Evolutionary conservation across 1,140 invertebrate genomes (phyloP).

Genomic region (Cecropterus lyciades): DNA sequence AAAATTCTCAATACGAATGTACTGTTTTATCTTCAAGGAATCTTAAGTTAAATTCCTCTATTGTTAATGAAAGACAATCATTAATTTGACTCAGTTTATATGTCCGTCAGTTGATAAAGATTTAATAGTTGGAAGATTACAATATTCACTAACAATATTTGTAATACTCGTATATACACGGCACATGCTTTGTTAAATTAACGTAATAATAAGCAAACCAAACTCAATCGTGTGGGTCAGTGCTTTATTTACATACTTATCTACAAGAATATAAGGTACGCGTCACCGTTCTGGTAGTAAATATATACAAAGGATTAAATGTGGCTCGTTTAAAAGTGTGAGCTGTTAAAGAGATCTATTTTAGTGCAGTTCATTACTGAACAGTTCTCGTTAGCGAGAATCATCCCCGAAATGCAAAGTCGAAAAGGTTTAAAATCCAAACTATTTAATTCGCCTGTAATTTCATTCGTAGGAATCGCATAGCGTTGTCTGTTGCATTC

Average conservation of each 20-base stretch:
- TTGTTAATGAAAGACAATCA: no score
- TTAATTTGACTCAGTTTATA: no score
- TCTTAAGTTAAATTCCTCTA: no score
- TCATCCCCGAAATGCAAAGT: conserved; percentile 27
- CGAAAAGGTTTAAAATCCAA: conserved; percentile 17
- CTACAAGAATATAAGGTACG: conserved; percentile 72
- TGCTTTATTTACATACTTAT: conserved; percentile 79
- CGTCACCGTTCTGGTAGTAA: conserved; percentile 50
- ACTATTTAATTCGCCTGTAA: conserved; percentile 23
- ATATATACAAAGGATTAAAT: conserved; percentile 29
- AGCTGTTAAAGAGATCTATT: conserved; percentile 9
- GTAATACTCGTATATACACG: conserved; percentile 72
- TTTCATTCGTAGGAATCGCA: conserved; percentile 12
- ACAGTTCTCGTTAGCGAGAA: conserved; percentile 16
- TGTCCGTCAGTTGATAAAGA: conserved; percentile 46
- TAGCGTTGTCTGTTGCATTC: neutral
- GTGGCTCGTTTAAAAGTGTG: conserved; percentile 9
- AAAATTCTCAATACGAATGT: no score
- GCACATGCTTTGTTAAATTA: conserved; percentile 65
- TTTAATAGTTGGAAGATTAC: neutral
- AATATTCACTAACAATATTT: conserved; percentile 40
- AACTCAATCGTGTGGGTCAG: conserved; percentile 54
- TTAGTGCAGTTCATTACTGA: conserved; percentile 22
- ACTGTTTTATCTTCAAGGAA: no score
- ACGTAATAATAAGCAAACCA: conserved; percentile 54